A percentile compares a stretch with the other conserved stretches of the same genome.
These are phyloP conservation scores for Pristionchus japonicus DNA, from an alignment of 2,888 invertebrate genomes.

Conservation along the genomic window DNA sequence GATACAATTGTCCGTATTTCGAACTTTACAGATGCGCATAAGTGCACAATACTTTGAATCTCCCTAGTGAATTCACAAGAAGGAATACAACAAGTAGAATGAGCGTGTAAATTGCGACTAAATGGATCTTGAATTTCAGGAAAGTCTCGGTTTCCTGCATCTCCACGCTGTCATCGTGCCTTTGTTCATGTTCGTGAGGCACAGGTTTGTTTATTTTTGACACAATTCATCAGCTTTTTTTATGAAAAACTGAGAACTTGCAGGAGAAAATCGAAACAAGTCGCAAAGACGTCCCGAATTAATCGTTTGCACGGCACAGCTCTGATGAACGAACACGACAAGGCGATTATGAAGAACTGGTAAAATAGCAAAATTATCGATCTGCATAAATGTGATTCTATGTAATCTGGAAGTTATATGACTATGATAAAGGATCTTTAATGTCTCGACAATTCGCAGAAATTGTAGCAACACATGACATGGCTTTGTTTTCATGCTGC, in stretches of 20 bases:
- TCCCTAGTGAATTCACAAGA: too few species aligned
- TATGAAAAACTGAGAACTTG: not conserved
- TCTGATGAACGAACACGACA: not conserved
- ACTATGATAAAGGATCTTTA: not conserved
- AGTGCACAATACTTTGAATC: too few species aligned
- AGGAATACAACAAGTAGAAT: too few species aligned
- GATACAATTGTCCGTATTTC: too few species aligned
- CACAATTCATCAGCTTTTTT: too few species aligned
- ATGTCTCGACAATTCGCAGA: not conserved
- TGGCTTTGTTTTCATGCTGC: not conserved
- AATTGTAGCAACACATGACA: not conserved
- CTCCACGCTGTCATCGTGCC: not conserved
- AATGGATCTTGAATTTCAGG: too few species aligned
- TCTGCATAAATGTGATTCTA: too few species aligned
- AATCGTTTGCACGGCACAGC: not conserved
- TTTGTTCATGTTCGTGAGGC: not conserved
- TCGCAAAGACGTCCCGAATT: not conserved
- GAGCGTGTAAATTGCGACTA: too few species aligned
- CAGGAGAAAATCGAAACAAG: not conserved
- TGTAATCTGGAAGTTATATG: not conserved
- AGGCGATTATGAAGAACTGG: slow-evolving; percentile 10
- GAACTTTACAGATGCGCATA: too few species aligned
- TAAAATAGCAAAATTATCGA: too few species aligned
- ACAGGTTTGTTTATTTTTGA: too few species aligned
- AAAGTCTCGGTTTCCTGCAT: slow-evolving; percentile 14